These are phyloP conservation scores for Ovibos moschatus DNA, from an alignment of 2,113 vertebrate genomes.

Conservation along the genomic window DNA sequence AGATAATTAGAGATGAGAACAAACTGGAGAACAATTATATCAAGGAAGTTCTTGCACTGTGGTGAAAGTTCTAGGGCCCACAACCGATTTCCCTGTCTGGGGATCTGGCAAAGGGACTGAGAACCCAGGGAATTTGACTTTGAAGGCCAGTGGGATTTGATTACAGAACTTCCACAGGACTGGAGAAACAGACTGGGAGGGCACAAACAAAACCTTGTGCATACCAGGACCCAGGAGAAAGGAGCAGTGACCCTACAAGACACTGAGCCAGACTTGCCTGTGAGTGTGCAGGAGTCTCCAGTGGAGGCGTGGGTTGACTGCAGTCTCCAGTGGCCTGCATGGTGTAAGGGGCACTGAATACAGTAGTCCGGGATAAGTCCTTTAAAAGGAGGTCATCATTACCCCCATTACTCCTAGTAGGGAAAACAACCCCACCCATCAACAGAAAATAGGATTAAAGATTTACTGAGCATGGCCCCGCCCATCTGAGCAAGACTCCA, in stretches of 20 bases:
- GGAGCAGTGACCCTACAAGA: neutral
- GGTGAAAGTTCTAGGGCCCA: neutral
- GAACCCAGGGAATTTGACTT: neutral
- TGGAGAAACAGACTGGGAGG: neutral
- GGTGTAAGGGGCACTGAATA: neutral
- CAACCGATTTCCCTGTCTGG: neutral
- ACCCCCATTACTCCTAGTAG: neutral
- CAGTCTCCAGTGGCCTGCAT: neutral
- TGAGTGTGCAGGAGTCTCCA: neutral
- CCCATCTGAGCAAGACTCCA: neutral
- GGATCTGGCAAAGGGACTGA: neutral
- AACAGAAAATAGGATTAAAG: neutral
- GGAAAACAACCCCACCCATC: neutral
- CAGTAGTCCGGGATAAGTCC: neutral
- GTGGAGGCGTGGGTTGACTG: neutral
- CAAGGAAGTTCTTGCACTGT: neutral
- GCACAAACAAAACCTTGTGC: neutral
- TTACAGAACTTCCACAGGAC: neutral
- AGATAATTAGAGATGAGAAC: neutral
- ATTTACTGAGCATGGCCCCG: neutral
- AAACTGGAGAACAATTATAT: neutral
- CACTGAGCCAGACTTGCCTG: neutral
- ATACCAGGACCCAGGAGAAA: neutral
- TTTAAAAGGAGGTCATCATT: neutral
- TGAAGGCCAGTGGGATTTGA: neutral